A percentile compares a stretch with the other conserved stretches of the same genome.
Evolutionary conservation across 2,888 invertebrate species (phyloP).

Genomic region (Melanchra persicariae): DNA sequence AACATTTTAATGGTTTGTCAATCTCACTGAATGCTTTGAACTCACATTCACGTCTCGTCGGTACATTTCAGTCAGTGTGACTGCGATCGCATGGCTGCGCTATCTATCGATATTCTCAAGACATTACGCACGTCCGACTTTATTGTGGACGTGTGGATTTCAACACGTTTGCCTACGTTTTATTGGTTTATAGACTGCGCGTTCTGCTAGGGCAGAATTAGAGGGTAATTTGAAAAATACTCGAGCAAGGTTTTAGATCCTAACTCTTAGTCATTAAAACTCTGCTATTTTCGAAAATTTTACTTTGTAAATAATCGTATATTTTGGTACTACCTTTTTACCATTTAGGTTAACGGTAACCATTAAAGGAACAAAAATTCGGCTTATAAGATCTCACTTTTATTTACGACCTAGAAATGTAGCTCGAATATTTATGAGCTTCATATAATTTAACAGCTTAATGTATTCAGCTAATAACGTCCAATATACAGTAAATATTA

Average conservation of each 20-base stretch:
- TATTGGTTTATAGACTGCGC: slow-evolving; percentile 40
- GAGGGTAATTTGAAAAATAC: slow-evolving; percentile 31
- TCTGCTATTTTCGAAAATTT: not conserved
- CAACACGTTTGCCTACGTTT: slow-evolving; percentile 58
- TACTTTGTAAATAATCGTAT: not conserved
- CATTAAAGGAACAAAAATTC: not conserved
- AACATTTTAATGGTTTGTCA: slow-evolving; percentile 10
- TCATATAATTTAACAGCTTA: slow-evolving; percentile 7
- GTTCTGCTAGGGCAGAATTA: slow-evolving; percentile 6
- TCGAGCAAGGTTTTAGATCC: not conserved
- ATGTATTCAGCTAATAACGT: slow-evolving; percentile 28
- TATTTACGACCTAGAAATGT: slow-evolving; percentile 9
- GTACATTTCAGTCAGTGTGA: slow-evolving; percentile 34
- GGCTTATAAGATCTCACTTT: not conserved
- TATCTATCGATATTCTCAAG: slow-evolving; percentile 50
- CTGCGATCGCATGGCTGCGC: slow-evolving; percentile 41
- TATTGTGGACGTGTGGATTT: slow-evolving; percentile 61
- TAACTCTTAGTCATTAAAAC: not conserved
- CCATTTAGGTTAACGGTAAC: no score
- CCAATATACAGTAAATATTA: slow-evolving; percentile 38
- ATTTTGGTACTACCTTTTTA: no score
- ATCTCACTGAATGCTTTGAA: slow-evolving; percentile 11
- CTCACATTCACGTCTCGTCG: slow-evolving; percentile 19
- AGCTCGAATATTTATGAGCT: slow-evolving; percentile 40
- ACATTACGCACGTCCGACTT: slow-evolving; percentile 57